A percentile compares a stretch with the other conserved stretches of the same genome.
These are phyloP conservation scores for Leptura quadrifasciata DNA, from an alignment of 2,888 invertebrate genomes.

Conservation along the genomic window DNA sequence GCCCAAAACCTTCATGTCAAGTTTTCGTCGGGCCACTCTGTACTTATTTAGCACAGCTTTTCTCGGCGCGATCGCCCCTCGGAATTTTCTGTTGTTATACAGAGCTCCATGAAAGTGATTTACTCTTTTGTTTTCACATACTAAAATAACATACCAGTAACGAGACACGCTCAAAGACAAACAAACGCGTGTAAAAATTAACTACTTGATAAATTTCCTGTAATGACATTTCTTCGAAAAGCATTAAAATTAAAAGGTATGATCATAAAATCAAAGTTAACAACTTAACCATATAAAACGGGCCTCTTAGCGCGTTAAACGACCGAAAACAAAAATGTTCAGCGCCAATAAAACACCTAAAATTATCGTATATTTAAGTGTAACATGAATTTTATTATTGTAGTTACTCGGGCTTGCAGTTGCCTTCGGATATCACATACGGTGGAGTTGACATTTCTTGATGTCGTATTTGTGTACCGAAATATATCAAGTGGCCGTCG, in stretches of 20 bases:
- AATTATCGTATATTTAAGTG: constrained; percentile 41
- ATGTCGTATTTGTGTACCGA: constrained; percentile 39
- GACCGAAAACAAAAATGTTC: constrained; percentile 24
- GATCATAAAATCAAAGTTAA: constrained; percentile 49
- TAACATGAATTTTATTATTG: constrained; percentile 47
- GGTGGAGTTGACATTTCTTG: constrained; percentile 37
- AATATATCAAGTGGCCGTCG: constrained; percentile 54
- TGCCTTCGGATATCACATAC: constrained; percentile 37
- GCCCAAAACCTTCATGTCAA: too few relatives aligned
- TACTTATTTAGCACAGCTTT: too few relatives aligned
- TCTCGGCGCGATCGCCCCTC: too few relatives aligned
- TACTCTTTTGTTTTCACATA: constrained; percentile 16
- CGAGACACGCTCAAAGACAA: constrained; percentile 15
- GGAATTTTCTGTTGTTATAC: not conserved
- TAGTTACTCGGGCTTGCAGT: constrained; percentile 38
- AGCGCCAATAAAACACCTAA: constrained; percentile 47
- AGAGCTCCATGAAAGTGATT: not conserved
- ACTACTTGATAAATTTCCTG: constrained; percentile 50
- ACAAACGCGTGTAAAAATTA: constrained; percentile 43
- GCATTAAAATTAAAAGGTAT: constrained; percentile 52
- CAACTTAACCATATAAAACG: constrained; percentile 33
- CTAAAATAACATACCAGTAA: constrained; percentile 20
- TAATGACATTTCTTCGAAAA: constrained; percentile 35
- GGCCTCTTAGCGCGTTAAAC: constrained; percentile 23
- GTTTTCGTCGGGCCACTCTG: too few relatives aligned